Conservation (phyloP, 23 tunicate species). For the Styela clava region DNA sequence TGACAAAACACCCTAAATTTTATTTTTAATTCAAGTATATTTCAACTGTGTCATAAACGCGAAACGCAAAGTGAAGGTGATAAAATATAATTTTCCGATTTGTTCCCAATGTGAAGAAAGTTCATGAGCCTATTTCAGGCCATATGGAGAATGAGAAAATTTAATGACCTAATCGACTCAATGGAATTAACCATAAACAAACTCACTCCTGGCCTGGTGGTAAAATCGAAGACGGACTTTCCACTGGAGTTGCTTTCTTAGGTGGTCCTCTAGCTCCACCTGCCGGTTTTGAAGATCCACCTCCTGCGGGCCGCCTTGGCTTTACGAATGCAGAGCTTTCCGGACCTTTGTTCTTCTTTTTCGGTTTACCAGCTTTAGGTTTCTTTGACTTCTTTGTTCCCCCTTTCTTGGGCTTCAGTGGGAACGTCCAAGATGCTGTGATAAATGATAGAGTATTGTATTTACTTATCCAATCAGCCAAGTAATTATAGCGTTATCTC, state of each 20-base stretch:
- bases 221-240: neutral
- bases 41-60: no score
- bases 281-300: neutral
- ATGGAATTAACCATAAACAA: no score
- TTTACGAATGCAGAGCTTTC: neutral
- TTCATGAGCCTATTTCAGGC: no score
- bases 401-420: neutral
- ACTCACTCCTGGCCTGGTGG: neutral
- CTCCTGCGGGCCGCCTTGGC: neutral
- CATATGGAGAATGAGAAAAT: no score
- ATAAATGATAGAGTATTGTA: neutral
- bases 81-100: no score
- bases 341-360: neutral
- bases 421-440: constrained; percentile 19
- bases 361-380: constrained; percentile 8
- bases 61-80: no score
- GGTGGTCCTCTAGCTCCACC: neutral
- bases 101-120: no score
- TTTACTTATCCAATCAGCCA: no score
- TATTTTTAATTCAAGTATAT: no score
- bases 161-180: no score
- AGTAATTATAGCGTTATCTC: no score
- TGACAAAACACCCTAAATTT: no score
- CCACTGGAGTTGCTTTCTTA: neutral
- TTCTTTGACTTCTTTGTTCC: neutral